phyloP scores from a whole-genome alignment of 2,888 invertebrate species.

The Nephrotoma guestfalica region DNA sequence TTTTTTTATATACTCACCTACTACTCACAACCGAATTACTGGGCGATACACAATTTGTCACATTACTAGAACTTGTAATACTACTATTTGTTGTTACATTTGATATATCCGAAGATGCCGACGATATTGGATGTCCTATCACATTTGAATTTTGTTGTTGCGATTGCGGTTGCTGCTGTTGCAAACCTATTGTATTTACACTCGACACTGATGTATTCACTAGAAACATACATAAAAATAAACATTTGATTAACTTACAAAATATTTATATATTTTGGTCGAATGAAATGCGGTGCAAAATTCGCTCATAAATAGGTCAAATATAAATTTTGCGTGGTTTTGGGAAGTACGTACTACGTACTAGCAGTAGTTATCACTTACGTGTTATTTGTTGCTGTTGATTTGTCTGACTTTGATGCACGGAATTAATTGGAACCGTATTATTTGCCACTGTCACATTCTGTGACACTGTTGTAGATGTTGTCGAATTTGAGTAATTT shows the following conservation, averaged over 20 bases:
- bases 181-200: conserved; percentile 30
- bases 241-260: background rate
- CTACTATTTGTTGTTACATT: conserved; percentile 9
- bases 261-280: background rate
- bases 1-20: background rate
- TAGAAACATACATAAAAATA: background rate
- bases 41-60: conserved; percentile 18
- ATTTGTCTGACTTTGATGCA: background rate
- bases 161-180: conserved; percentile 16
- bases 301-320: too few species aligned
- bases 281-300: background rate
- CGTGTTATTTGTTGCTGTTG: conserved; percentile 1
- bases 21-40: conserved; percentile 11
- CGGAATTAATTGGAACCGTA: background rate
- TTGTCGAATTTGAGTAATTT: background rate
- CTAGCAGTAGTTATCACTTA: background rate
- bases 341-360: too few species aligned
- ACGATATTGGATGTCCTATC: background rate
- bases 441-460: conserved; percentile 8
- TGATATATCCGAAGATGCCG: conserved; percentile 3
- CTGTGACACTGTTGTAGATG: conserved; percentile 9
- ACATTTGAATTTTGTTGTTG: background rate
- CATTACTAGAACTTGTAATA: conserved; percentile 13
- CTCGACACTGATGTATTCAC: conserved; percentile 19
- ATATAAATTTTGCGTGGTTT: too few species aligned